Conservation (phyloP, 2,888 invertebrate species). For the Melipona beecheii region DNA sequence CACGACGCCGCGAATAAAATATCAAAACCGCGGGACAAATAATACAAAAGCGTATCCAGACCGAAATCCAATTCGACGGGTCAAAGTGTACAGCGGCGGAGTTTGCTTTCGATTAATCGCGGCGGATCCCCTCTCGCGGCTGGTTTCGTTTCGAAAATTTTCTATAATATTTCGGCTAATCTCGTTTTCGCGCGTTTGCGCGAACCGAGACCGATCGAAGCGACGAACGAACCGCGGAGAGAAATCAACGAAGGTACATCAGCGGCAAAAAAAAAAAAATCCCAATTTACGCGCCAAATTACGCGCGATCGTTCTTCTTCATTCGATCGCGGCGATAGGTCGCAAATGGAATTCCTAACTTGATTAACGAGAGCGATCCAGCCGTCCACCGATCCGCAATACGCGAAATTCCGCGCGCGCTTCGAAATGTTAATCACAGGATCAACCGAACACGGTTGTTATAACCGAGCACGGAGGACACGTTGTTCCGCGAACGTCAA, state of each 20-base stretch:
- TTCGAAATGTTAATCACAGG: slow-evolving; percentile 39
- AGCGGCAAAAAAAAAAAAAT: not conserved
- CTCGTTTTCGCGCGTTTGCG: not conserved
- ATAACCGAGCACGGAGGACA: not conserved
- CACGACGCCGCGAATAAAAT: not conserved
- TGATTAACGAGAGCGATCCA: not conserved
- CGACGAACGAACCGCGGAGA: not conserved
- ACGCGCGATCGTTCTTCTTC: too few species aligned
- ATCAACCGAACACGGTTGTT: slow-evolving; percentile 18
- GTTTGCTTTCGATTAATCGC: slow-evolving; percentile 1
- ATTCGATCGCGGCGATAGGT: too few species aligned
- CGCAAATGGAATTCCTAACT: not conserved
- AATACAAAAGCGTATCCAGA: not conserved
- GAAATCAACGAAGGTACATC: not conserved
- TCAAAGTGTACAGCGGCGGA: not conserved
- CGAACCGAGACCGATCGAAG: not conserved
- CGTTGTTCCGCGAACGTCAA: not conserved
- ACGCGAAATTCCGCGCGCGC: not conserved
- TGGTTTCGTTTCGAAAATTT: not conserved
- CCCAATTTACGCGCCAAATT: too few species aligned
- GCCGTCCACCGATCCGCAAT: not conserved
- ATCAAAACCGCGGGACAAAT: slow-evolving; percentile 1
- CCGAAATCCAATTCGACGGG: not conserved
- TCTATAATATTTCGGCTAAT: not conserved
- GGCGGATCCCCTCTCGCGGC: not conserved